phyloP scores from a whole-genome alignment of 2,888 invertebrate genomes.

The Andricus curvator region DNA sequence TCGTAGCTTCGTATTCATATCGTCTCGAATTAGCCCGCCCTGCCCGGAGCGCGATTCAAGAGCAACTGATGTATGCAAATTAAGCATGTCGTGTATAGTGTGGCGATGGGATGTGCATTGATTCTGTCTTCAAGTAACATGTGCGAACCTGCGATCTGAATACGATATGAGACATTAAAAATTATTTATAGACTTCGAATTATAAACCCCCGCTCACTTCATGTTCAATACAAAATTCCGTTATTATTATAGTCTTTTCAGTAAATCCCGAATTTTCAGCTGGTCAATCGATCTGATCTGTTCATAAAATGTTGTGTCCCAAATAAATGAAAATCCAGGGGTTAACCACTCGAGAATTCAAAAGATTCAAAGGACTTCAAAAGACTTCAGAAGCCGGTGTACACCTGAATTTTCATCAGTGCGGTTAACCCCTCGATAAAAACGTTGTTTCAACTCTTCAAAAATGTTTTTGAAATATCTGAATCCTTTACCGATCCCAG shows the following conservation, averaged over 20 bases:
- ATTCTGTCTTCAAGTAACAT: constrained; percentile 46
- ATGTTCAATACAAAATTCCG: background rate
- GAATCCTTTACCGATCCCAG: background rate
- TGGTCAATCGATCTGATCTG: background rate
- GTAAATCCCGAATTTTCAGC: background rate
- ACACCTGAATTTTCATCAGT: too few relatives aligned
- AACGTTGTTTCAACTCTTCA: background rate
- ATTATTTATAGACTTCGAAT: constrained; percentile 25
- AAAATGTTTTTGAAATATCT: background rate
- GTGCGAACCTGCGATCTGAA: constrained; percentile 11
- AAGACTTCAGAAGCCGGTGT: too few relatives aligned
- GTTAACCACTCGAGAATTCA: too few relatives aligned
- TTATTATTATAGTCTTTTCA: background rate
- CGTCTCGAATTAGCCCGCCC: constrained; percentile 55
- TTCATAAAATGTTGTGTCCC: too few relatives aligned
- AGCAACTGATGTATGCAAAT: constrained; percentile 60
- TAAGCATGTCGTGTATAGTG: constrained; percentile 55
- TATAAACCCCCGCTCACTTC: background rate
- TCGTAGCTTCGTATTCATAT: constrained; percentile 47
- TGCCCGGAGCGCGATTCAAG: constrained; percentile 57
- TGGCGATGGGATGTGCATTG: constrained; percentile 56
- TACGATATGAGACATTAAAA: background rate
- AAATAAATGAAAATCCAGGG: too few relatives aligned
- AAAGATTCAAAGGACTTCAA: too few relatives aligned
- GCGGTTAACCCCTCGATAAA: background rate